A percentile compares a stretch with the other conserved stretches of the same genome.
Conservation (phyloP, 2,797 vertebrate genomes). For the Pseudochirops cupreus region DNA sequence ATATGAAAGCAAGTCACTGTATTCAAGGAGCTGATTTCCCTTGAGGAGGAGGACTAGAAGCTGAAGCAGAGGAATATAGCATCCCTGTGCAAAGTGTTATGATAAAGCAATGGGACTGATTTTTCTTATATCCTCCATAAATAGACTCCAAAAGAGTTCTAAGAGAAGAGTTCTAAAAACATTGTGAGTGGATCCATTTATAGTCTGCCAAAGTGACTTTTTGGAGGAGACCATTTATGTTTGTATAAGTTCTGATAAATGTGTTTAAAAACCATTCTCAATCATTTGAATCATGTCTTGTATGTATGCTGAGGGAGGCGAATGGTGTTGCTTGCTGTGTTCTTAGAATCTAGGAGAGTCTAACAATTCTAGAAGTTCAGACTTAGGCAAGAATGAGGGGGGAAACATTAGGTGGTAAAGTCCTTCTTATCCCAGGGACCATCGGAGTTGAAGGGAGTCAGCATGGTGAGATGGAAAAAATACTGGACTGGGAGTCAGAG, state of each 20-base stretch:
- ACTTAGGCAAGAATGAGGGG: neutral
- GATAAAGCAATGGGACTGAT: neutral
- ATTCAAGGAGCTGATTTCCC: no score
- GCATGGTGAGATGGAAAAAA: neutral
- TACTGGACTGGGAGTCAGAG: neutral
- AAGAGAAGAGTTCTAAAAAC: neutral
- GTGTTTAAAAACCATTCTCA: neutral
- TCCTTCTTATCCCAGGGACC: neutral
- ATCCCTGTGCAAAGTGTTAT: neutral
- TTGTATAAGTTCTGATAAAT: neutral
- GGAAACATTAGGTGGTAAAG: neutral
- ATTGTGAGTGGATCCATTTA: neutral
- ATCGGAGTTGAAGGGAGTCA: neutral
- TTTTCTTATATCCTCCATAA: conserved; percentile 9
- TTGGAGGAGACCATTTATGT: conserved; percentile 6
- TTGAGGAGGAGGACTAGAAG: neutral
- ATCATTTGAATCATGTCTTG: neutral
- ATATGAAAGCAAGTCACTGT: neutral
- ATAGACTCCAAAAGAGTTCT: neutral
- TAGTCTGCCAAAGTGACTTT: neutral
- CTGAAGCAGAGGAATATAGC: neutral
- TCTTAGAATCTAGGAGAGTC: neutral
- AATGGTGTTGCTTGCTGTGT: neutral
- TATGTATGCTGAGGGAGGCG: neutral
- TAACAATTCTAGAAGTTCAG: conserved; percentile 5